Evolutionary conservation across 2,888 invertebrate genomes (phyloP).

Genomic region (Aricia artaxerxes): DNA sequence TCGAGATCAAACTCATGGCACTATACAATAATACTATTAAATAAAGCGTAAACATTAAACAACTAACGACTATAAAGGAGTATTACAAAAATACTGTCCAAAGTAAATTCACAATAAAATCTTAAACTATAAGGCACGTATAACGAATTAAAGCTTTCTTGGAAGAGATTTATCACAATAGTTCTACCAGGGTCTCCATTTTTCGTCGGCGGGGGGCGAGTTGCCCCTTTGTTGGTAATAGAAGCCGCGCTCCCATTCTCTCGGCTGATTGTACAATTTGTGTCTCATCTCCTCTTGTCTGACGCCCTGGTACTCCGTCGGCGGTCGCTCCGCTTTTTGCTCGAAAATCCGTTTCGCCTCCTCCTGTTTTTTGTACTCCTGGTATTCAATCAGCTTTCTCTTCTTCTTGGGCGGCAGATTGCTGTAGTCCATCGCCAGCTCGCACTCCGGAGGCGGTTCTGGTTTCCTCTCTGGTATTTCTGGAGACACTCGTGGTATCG

Average conservation of each 20-base stretch:
- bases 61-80: conserved; percentile 18
- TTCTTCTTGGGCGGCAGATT: conserved; percentile 78
- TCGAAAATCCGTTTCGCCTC: conserved; percentile 70
- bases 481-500: conserved; percentile 51
- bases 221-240: conserved; percentile 24
- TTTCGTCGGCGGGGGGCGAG: conserved; percentile 46
- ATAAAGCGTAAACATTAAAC: conserved; percentile 32
- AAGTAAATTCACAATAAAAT: conserved; percentile 30
- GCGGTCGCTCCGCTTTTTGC: conserved; percentile 64
- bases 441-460: conserved; percentile 66
- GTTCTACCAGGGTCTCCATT: conserved; percentile 72
- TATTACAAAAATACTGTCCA: conserved; percentile 24
- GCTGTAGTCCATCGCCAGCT: conserved; percentile 75
- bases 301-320: conserved; percentile 46
- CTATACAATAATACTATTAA: conserved; percentile 36
- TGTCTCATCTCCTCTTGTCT: neutral
- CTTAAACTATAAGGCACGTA: conserved; percentile 54
- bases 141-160: conserved; percentile 77
- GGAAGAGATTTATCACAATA: conserved; percentile 76
- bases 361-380: conserved; percentile 77
- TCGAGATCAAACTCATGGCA: conserved; percentile 75
- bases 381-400: conserved; percentile 77
- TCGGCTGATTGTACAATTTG: conserved; percentile 10
- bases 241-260: conserved; percentile 8
- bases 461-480: conserved; percentile 59